Conservation (phyloP, 2,888 invertebrate genomes). For the Hololepta plana region DNA sequence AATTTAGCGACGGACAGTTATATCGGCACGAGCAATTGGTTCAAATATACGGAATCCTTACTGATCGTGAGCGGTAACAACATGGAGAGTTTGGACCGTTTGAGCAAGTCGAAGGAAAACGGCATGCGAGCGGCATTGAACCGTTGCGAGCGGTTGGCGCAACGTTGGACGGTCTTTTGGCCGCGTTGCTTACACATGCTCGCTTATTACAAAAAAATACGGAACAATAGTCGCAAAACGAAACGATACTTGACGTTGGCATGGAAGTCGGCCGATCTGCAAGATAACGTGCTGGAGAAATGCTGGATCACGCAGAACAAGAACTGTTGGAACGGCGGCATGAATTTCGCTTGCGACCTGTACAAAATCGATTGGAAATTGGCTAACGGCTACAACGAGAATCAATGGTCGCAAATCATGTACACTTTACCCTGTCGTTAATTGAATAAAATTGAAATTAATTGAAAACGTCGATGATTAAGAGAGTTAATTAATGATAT, state of each 20-base stretch:
- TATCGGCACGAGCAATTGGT: slow-evolving; percentile 10
- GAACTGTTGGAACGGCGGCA: slow-evolving; percentile 13
- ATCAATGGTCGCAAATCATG: slow-evolving; percentile 15
- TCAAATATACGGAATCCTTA: slow-evolving; percentile 12
- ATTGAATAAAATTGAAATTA: too few relatives aligned
- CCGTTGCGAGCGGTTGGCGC: slow-evolving; percentile 8
- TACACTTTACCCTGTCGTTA: slow-evolving; percentile 13
- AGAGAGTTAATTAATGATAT: too few relatives aligned
- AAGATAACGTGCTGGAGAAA: slow-evolving; percentile 13
- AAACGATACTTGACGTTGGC: slow-evolving; percentile 11
- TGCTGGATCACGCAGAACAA: slow-evolving; percentile 13
- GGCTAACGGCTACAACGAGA: slow-evolving; percentile 11
- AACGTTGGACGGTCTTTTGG: slow-evolving; percentile 13
- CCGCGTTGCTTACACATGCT: slow-evolving; percentile 13
- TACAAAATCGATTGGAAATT: slow-evolving; percentile 12
- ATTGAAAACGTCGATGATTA: too few relatives aligned
- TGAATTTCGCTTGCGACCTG: slow-evolving; percentile 9
- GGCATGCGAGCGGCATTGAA: too few relatives aligned
- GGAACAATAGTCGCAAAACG: slow-evolving; percentile 5
- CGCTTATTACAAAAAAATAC: slow-evolving; percentile 13
- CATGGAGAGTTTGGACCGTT: too few relatives aligned
- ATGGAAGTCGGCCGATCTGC: slow-evolving; percentile 8
- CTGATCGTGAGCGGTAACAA: slow-evolving; percentile 11
- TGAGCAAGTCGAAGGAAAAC: too few relatives aligned
- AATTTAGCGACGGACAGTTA: slow-evolving; percentile 5